Evolutionary conservation across 2,888 invertebrate genomes (phyloP).

Genomic region (Drosophila longiperda): DNA sequence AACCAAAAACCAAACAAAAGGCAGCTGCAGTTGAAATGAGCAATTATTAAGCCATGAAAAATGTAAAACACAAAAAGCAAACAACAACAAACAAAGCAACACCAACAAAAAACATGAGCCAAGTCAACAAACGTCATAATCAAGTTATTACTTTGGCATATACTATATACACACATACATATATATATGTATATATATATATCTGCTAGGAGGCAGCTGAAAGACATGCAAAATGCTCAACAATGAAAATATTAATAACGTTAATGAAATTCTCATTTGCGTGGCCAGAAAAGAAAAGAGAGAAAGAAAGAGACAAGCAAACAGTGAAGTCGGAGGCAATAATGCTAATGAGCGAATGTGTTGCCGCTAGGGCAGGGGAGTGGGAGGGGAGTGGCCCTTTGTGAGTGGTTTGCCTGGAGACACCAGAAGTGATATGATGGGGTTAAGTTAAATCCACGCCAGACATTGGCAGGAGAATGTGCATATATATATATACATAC

Average conservation of each 20-base stretch:
- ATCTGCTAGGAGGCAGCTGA: conserved; percentile 9
- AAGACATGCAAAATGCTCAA: conserved; percentile 60
- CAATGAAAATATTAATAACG: conserved; percentile 77
- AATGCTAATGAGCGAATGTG: conserved; percentile 68
- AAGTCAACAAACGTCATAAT: conserved; percentile 69
- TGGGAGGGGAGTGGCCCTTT: not conserved
- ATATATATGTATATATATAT: not conserved
- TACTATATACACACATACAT: not conserved
- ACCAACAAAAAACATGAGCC: conserved; percentile 25
- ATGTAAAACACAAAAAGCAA: conserved; percentile 50
- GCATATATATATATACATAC: not conserved
- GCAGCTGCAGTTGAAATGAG: conserved; percentile 73
- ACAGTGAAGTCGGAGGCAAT: conserved; percentile 54
- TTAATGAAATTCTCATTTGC: conserved; percentile 76
- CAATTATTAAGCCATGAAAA: conserved; percentile 77
- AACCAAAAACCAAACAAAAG: conserved; percentile 57
- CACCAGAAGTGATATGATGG: conserved; percentile 36
- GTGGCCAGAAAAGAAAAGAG: conserved; percentile 29
- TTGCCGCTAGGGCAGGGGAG: not conserved
- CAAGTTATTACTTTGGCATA: conserved; percentile 62
- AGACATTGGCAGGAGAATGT: not conserved
- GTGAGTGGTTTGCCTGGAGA: not conserved
- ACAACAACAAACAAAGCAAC: conserved; percentile 11
- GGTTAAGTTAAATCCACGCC: conserved; percentile 53
- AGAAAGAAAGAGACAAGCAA: conserved; percentile 40